Conservation (phyloP, 2,797 vertebrate genomes). For the Perodicticus potto region DNA sequence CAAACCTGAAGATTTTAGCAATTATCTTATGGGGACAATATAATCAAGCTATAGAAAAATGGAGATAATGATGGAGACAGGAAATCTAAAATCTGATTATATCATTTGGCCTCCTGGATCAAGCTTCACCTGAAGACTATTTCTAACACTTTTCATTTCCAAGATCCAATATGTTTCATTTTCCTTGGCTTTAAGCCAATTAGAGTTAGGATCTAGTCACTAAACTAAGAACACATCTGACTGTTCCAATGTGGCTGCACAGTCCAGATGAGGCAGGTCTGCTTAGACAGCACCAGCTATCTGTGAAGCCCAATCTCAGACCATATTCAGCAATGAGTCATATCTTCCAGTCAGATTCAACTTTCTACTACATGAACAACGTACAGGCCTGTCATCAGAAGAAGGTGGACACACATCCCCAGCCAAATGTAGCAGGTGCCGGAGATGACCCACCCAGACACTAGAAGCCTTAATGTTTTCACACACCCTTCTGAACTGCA, state of each 20-base stretch:
- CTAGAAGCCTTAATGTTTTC: too few species aligned
- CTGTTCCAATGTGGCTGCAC: background rate
- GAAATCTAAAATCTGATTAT: background rate
- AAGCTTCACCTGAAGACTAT: background rate
- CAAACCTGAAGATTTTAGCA: background rate
- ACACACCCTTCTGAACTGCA: background rate
- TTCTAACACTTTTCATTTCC: background rate
- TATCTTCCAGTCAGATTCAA: background rate
- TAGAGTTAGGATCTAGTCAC: background rate
- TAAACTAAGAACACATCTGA: background rate
- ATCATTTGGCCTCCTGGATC: background rate
- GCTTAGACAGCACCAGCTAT: background rate
- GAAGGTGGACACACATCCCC: background rate
- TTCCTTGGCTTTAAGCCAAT: background rate
- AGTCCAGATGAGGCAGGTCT: background rate
- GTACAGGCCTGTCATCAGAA: accelerated
- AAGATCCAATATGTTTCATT: background rate
- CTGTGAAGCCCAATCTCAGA: background rate
- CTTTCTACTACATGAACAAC: background rate
- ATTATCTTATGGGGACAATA: background rate
- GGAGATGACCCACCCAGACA: background rate
- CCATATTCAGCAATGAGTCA: background rate
- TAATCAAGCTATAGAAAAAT: background rate
- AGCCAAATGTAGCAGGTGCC: background rate
- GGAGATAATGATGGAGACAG: background rate